Conservation (phyloP, 2,888 invertebrate genomes). For the Strigamia crassipes region DNA sequence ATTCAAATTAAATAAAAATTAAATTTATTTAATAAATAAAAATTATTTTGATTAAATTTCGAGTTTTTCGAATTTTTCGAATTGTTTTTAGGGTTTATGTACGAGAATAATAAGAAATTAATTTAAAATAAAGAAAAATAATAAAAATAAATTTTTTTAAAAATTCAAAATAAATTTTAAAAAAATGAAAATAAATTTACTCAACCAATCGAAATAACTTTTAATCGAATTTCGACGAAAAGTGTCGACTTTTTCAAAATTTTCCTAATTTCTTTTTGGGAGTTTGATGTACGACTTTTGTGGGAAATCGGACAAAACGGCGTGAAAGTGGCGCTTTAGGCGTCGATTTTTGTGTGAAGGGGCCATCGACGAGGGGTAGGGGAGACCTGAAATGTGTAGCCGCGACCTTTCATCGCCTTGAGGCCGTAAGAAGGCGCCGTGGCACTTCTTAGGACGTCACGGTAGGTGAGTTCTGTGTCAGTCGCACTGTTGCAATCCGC, state of each 20-base stretch:
- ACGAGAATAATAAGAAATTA: too few species aligned
- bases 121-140: too few species aligned
- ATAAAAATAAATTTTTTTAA: neutral
- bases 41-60: too few species aligned
- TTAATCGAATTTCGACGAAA: neutral
- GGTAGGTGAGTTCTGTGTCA: constrained; percentile 25
- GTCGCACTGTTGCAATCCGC: neutral
- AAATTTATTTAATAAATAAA: too few species aligned
- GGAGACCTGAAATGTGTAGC: neutral
- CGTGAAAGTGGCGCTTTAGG: constrained; percentile 22
- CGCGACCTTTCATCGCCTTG: constrained; percentile 25
- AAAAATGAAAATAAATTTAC: too few species aligned
- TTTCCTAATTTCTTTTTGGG: too few species aligned
- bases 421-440: neutral
- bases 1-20: neutral
- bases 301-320: constrained; percentile 18
- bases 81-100: too few species aligned
- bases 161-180: neutral
- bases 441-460: constrained; percentile 37
- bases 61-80: too few species aligned
- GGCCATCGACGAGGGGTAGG: neutral
- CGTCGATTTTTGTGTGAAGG: neutral
- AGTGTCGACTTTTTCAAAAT: too few species aligned
- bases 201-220: neutral
- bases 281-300: neutral